Evolutionary conservation across 2,113 vertebrate species (phyloP), one percentile per base, ranked within the genome.

Genomic region (Toxotes chatareus): DNA sequence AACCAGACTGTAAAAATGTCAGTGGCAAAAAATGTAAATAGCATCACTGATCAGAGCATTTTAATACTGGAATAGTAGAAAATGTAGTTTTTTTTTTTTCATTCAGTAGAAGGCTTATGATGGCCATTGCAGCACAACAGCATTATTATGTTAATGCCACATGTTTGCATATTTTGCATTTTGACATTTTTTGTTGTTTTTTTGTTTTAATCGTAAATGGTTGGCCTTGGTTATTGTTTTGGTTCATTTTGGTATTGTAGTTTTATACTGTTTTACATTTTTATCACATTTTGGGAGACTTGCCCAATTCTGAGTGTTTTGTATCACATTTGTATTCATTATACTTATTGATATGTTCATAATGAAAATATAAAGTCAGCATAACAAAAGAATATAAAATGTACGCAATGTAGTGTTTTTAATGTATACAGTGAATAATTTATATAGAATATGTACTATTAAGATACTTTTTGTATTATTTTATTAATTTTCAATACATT

Each of bases 1-100:
- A 4, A 92, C 91, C 10, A 89, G 64, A 89, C 6, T 94, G n/a
- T 92, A 79, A 86, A 76, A 44, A 38, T 38, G 7, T 36, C 21
- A 73, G 19, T 34, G 27, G 5, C 16, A 60, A 2, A 40, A 60
- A 53, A 71, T 42, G 2, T 21, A 27, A 47, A 23, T 3, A 13
- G 12, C n/a, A 32, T 38, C 23, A 31, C 7, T 62, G 59, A 57
- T 74, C 21, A 78, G 11, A 46, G 36, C 4, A 56, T 16, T 1
- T 10, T 57, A 36, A 31, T 44, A 59, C 8, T 55, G 9, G 47
- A 21, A 5, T 53, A 64, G 2, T 51, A 60, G 13, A 36, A 46
- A 5, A 46, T n/a, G n/a, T n/a, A n/a, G n/a, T 27, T 55, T 14
- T 14, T 74, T 7, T 42, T 36, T 32, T 21, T 62, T 38, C 14